Evolutionary conservation across 2,113 vertebrate genomes (phyloP), one percentile per base, ranked within the genome.

Genomic region (Benitochromis conjunctus): DNA sequence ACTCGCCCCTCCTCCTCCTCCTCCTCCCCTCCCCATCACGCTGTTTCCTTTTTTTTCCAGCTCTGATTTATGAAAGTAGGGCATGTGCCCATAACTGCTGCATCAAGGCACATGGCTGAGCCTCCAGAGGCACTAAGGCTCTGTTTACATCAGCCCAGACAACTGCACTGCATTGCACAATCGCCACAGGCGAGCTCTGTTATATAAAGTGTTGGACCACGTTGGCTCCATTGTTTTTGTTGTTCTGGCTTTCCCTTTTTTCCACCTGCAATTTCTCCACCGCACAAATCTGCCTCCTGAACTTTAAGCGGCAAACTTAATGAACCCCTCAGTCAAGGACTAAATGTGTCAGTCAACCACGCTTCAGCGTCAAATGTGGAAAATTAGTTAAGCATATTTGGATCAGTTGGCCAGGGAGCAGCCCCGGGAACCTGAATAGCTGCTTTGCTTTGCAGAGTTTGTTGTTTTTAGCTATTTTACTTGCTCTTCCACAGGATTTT

Each of bases 1-100:
- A 11, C 66, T 34, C 76, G 24, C 83, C 24, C 81, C 80, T 43
- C 89, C 82, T 54, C 81, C 86, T 54, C 89, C 82, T 54, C 81
- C 86, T 54, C 79, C 86, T 84, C 83, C 21, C 38, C 71, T 79
- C 82, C 74, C 86, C 80, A 76, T 89, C 93, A 92, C 13, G 11
- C 90, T 84, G 88, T 94, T 94, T 93, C 84, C 85, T 91, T 90
- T 89, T 88, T 88, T 90, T 88, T 92, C 90, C 90, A 85, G 95
- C 93, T 95, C 95, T 96, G 95, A 96, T 96, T 96, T 96, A 90
- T 88, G 82, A 95, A 95, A 96, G 94, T 96, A 91, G 95, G 96
- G 95, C 97, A 96, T 96, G 94, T 95, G 96, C 93, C 96, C 92
- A 96, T 96, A 96, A 96, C 96, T 96, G 94, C 95, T 95, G 95